Percentiles rank a stretch among this genome's conserved stretches.
phyloP scores from a whole-genome alignment of 2,797 vertebrate genomes.

The Muraenolepis orangiensis region DNA sequence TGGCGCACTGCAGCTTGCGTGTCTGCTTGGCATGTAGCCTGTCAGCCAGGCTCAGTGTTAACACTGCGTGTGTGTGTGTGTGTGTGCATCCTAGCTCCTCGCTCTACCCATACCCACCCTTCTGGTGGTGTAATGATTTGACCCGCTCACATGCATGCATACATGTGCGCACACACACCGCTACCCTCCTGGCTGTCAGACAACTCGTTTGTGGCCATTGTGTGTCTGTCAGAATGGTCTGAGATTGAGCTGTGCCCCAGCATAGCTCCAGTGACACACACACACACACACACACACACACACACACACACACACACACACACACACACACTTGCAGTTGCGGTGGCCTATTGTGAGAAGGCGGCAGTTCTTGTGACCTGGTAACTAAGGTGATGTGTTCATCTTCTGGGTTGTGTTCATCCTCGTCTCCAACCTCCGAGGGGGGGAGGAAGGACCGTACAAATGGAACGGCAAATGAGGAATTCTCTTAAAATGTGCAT shows the following conservation, averaged over 20 bases:
- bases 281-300: too few relatives aligned
- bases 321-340: conserved; percentile 26
- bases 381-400: conserved; percentile 59
- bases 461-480: too few relatives aligned
- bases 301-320: neutral
- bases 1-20: conserved; percentile 32
- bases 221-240: conserved; percentile 69
- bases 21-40: conserved; percentile 54
- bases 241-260: conserved; percentile 73
- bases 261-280: conserved; percentile 54
- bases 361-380: conserved; percentile 48
- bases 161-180: conserved; percentile 4
- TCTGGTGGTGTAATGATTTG: conserved; percentile 65
- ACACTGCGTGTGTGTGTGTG: conserved; percentile 38
- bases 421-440: too few relatives aligned
- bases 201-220: conserved; percentile 73
- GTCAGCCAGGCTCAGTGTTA: conserved; percentile 59
- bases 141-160: conserved; percentile 33
- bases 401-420: too few relatives aligned
- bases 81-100: conserved; percentile 26
- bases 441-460: too few relatives aligned
- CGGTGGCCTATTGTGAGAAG: conserved; percentile 36
- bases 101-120: conserved; percentile 50
- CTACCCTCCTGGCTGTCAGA: conserved; percentile 72
- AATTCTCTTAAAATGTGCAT: too few relatives aligned